Evolutionary conservation across 2,113 vertebrate genomes (phyloP).

Genomic region (Amblyornis subalaris): DNA sequence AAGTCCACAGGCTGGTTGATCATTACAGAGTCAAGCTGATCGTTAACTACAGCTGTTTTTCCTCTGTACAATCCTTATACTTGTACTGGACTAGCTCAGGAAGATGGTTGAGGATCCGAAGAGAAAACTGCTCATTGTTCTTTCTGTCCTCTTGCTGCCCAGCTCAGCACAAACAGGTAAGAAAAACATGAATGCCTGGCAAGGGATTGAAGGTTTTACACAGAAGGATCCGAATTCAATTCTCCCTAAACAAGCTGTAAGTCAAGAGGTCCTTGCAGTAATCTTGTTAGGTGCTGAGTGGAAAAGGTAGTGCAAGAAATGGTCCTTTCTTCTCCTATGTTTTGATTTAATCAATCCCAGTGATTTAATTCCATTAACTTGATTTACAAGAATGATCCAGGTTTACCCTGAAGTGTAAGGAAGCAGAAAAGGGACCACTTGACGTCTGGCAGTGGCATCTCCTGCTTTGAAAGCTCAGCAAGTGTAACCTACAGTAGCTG

Average conservation of each 20-base stretch:
- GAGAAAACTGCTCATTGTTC: neutral
- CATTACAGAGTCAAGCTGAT: neutral
- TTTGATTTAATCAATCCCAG: neutral
- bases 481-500: neutral
- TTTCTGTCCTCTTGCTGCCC: neutral
- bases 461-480: neutral
- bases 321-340: neutral
- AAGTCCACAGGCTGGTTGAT: neutral
- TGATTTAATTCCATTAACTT: neutral
- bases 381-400: neutral
- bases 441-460: neutral
- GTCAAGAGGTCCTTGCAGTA: neutral
- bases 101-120: neutral
- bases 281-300: neutral
- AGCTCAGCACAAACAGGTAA: conserved; percentile 44
- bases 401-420: neutral
- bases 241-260: neutral
- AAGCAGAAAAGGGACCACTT: neutral
- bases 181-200: neutral
- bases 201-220: neutral
- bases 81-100: neutral
- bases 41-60: neutral
- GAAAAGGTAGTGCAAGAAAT: neutral
- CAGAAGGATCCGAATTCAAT: neutral
- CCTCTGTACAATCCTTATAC: neutral